phyloP scores from a whole-genome alignment of 2,888 invertebrate species.

The Acheta domesticus region DNA sequence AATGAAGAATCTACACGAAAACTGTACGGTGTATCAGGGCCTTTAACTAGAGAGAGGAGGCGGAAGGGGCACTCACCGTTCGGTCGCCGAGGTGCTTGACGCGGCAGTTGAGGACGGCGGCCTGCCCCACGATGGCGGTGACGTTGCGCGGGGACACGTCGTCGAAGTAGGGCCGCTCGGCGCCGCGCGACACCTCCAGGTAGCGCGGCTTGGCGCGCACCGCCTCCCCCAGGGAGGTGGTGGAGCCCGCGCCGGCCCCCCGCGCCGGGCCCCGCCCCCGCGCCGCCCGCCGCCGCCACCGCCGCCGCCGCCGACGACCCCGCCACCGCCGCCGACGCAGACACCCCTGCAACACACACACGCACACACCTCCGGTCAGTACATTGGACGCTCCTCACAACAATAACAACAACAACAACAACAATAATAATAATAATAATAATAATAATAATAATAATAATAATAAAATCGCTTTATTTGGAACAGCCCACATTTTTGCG shows the following conservation, averaged over 20 bases:
- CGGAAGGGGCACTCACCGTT: slow-evolving; percentile 71
- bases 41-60: no score
- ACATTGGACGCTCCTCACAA: no score
- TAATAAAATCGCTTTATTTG: no score
- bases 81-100: slow-evolving; percentile 84
- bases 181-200: slow-evolving; percentile 30
- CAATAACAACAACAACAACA: no score
- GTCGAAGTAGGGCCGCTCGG: slow-evolving; percentile 75
- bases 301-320: neutral
- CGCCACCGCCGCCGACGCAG: neutral
- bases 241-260: neutral
- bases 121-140: slow-evolving; percentile 79
- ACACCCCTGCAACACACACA: no score
- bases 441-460: no score
- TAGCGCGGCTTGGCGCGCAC: slow-evolving; percentile 32
- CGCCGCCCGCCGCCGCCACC: neutral
- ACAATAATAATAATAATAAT: no score
- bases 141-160: slow-evolving; percentile 79
- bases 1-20: no score
- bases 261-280: no score
- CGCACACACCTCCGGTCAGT: no score
- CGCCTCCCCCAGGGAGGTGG: slow-evolving; percentile 30
- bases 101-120: slow-evolving; percentile 72
- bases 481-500: no score
- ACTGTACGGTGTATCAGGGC: no score